These are phyloP conservation scores for Saccopteryx leptura DNA, from an alignment of 2,113 vertebrate genomes.

Conservation along the genomic window DNA sequence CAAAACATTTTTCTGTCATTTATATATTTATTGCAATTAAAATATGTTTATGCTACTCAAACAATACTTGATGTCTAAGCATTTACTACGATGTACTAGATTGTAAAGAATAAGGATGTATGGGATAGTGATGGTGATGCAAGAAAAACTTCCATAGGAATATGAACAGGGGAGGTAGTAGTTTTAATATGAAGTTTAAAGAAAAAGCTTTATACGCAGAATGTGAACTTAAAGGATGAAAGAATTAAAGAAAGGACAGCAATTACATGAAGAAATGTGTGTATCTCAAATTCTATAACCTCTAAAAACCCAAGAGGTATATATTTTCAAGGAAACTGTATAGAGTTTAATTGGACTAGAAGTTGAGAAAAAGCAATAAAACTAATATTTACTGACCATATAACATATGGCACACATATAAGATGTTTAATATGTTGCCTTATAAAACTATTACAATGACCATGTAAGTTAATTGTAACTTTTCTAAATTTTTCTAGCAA, in stretches of 20 bases:
- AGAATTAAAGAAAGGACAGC: not conserved
- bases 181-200: not conserved
- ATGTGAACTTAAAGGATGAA: not conserved
- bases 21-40: not conserved
- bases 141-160: not conserved
- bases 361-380: not conserved
- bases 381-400: not conserved
- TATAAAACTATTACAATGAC: not conserved
- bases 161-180: not conserved
- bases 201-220: not conserved
- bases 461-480: not conserved
- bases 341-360: not conserved
- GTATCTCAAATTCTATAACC: not conserved
- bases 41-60: not conserved
- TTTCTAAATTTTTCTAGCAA: not conserved
- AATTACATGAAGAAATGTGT: not conserved
- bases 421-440: not conserved
- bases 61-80: not conserved
- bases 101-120: not conserved
- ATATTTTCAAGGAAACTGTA: not conserved
- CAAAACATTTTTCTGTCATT: not conserved
- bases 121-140: not conserved
- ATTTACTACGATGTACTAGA: not conserved
- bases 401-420: not conserved
- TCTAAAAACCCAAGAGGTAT: not conserved